phyloP scores from a whole-genome alignment of 2,113 vertebrate species.

The Pomatostomus ruficeps region DNA sequence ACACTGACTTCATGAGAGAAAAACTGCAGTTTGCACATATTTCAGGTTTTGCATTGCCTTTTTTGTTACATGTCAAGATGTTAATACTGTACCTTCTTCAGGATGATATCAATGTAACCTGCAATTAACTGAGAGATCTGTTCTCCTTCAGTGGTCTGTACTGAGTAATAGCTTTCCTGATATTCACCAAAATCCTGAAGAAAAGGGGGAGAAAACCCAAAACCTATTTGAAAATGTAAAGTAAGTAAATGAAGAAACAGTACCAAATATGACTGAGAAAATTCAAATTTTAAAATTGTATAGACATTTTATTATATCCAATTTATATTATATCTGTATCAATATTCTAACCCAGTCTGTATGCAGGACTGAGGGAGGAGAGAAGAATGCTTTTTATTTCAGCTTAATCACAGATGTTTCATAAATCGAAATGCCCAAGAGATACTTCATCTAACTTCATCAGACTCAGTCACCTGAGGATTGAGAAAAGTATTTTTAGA shows the following conservation, averaged over 20 bases:
- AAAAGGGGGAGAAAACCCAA: background rate
- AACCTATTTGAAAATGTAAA: background rate
- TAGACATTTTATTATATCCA: background rate
- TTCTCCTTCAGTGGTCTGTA: constrained; percentile 97
- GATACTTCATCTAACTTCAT: background rate
- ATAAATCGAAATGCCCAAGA: background rate
- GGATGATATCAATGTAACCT: constrained; percentile 98
- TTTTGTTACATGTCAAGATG: background rate
- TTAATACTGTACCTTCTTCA: constrained; percentile 85
- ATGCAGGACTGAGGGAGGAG: background rate
- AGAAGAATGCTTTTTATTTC: background rate
- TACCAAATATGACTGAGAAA: background rate
- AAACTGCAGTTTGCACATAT: background rate
- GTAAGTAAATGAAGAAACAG: background rate
- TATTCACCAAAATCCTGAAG: constrained; percentile 96
- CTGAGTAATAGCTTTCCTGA: constrained; percentile 98
- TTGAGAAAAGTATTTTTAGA: background rate
- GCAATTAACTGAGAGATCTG: constrained; percentile 98
- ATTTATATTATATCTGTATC: too few relatives aligned
- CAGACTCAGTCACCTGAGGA: background rate
- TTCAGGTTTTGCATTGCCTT: background rate
- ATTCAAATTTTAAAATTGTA: background rate
- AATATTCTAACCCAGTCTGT: background rate
- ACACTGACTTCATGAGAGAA: background rate
- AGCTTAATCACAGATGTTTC: background rate